These are phyloP conservation scores for Meghimatium bilineatum DNA, from an alignment of 2,888 invertebrate genomes.

Conservation along the genomic window DNA sequence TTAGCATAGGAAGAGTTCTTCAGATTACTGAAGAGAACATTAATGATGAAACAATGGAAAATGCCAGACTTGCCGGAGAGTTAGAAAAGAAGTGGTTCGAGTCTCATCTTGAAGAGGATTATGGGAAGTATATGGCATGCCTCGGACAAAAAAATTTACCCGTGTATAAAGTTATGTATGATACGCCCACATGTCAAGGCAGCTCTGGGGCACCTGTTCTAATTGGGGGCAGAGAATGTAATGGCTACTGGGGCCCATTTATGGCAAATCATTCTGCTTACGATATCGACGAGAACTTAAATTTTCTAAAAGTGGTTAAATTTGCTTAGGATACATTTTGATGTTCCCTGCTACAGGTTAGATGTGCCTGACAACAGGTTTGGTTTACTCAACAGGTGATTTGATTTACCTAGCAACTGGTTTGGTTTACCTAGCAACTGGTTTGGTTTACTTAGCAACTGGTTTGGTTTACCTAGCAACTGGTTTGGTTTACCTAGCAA, in stretches of 20 bases:
- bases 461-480: too few species aligned
- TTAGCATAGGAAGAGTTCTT: constrained; percentile 28
- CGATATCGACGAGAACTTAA: constrained; percentile 36
- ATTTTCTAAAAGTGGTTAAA: constrained; percentile 35
- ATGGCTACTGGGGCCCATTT: constrained; percentile 34
- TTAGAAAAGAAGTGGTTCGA: constrained; percentile 35
- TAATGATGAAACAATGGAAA: constrained; percentile 25
- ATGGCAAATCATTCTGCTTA: constrained; percentile 34
- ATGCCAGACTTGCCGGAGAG: constrained; percentile 25
- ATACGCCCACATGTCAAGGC: constrained; percentile 34
- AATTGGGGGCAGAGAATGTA: constrained; percentile 17
- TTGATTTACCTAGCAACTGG: neutral
- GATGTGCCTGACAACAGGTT: too few species aligned
- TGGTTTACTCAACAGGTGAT: neutral
- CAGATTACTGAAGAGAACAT: constrained; percentile 28
- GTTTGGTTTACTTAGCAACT: neutral
- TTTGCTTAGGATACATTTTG: constrained; percentile 14
- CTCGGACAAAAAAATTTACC: constrained; percentile 24
- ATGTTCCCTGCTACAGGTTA: neutral
- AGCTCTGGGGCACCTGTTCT: constrained; percentile 41
- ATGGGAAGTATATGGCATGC: constrained; percentile 31
- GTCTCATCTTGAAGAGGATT: constrained; percentile 30
- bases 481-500: too few species aligned
- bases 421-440: neutral
- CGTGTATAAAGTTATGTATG: constrained; percentile 38